These are phyloP conservation scores for Drosophila bunnanda DNA, from an alignment of 2,888 invertebrate genomes.

Conservation along the genomic window DNA sequence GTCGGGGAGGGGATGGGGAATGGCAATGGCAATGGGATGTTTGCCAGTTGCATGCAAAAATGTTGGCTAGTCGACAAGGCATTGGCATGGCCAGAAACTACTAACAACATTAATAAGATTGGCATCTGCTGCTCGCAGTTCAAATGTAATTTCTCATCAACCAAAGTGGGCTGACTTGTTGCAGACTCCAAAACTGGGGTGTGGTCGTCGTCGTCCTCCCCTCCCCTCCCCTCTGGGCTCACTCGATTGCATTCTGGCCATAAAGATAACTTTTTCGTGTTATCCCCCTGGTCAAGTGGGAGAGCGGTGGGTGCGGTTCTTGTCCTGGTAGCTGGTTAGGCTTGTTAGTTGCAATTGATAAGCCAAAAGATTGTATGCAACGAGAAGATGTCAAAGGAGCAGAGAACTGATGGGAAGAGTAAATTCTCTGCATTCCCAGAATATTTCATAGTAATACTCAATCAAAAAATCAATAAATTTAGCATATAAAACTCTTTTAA, in stretches of 20 bases:
- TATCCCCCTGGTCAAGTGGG: constrained; percentile 47
- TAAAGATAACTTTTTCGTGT: constrained; percentile 61
- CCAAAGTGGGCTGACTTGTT: constrained; percentile 70
- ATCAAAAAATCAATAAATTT: neutral
- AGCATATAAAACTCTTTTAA: no score
- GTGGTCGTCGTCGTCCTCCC: constrained; percentile 50
- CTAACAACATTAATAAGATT: constrained; percentile 79
- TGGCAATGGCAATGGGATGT: constrained; percentile 8
- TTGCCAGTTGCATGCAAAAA: constrained; percentile 70
- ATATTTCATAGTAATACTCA: neutral
- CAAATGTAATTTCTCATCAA: constrained; percentile 80
- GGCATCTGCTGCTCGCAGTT: constrained; percentile 76
- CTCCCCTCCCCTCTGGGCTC: constrained; percentile 3
- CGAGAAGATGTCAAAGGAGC: constrained; percentile 2
- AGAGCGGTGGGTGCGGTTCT: constrained; percentile 32
- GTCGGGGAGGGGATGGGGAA: constrained; percentile 25
- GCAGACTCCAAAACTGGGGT: constrained; percentile 46
- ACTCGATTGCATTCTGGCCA: constrained; percentile 58
- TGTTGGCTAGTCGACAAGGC: constrained; percentile 77
- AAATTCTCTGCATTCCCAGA: neutral
- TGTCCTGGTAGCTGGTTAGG: constrained; percentile 58
- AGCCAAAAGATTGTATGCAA: constrained; percentile 36
- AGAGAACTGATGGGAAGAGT: neutral
- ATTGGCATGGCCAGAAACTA: constrained; percentile 62
- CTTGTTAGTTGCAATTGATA: constrained; percentile 45